Evolutionary conservation across 1,140 invertebrate genomes (phyloP), one percentile per base, ranked within the genome.

Genomic region (Ceratosolen fusciceps): DNA sequence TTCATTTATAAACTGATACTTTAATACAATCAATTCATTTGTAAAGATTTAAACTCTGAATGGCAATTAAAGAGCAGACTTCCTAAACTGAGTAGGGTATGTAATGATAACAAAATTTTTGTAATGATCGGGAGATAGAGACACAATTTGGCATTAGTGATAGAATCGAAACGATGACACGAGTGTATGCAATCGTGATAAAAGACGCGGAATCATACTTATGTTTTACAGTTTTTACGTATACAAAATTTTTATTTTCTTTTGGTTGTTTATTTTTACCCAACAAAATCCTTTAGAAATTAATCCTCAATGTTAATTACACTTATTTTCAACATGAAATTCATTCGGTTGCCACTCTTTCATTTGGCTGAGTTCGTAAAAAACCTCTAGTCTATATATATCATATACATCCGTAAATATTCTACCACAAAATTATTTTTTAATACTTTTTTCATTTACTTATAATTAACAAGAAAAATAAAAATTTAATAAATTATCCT

Each of bases 361-460:
- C 83, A 86, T 87, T 88, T 87, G 86, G 86, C 87, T 87, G 87
- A 88, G 87, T 85, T 86, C 86, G 74, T 72, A 65, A 72, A 65
- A 76, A 80, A 71, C 73, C 58, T 34, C 65, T 58, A 80, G 79
- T 80, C 74, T 80, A 72, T 80, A 62, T 74, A 14, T 67, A 79
- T 7, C 58, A 49, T 56, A 49, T 39, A n/a, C n/a, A 68, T 80
- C 52, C 5, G 9, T 37, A 74, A 56, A 34, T 70, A 79, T 29
- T 79, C 26, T 12, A 29, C 19, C 24, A 39, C 12, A 2, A 47
- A 70, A 54, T 37, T 34, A 21, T 65, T 73, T 73, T 39, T 3
- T 16, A 49, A 19, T 62, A 71, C 54, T 74, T 54, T 37, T 67
- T 16, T 67, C n/a, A 54, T 56, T 78, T 72, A 24, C 52, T 49